These are phyloP conservation scores for Drosophila mulleri DNA, from an alignment of 2,888 invertebrate genomes.

Conservation along the genomic window DNA sequence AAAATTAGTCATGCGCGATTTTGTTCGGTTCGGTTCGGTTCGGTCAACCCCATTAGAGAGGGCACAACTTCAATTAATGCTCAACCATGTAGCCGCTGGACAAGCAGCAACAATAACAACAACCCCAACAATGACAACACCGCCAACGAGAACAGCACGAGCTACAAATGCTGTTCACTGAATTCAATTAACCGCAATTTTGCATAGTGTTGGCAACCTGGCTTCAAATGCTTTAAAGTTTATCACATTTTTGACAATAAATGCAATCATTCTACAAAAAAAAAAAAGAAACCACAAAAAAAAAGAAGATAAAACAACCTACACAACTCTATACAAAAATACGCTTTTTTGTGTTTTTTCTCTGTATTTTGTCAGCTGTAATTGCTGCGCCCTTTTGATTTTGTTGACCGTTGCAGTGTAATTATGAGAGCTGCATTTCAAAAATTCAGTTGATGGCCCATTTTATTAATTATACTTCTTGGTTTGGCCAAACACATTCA, in stretches of 20 bases:
- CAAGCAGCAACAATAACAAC: slow-evolving; percentile 28
- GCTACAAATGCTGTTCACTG: slow-evolving; percentile 68
- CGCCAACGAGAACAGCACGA: slow-evolving; percentile 21
- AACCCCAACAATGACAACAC: slow-evolving; percentile 29
- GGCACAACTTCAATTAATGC: slow-evolving; percentile 76
- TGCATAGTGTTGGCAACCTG: slow-evolving; percentile 51
- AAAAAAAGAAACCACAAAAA: not conserved
- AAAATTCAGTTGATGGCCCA: not conserved
- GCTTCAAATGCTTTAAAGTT: slow-evolving; percentile 45
- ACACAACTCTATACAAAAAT: slow-evolving; percentile 21
- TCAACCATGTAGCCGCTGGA: slow-evolving; percentile 41
- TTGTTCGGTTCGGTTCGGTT: slow-evolving; percentile 35
- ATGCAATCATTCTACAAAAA: slow-evolving; percentile 60
- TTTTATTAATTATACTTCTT: not conserved
- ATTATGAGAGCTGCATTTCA: slow-evolving; percentile 31
- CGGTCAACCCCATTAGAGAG: slow-evolving; percentile 67
- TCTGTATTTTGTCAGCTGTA: slow-evolving; percentile 69
- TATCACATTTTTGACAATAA: slow-evolving; percentile 56
- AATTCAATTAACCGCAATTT: slow-evolving; percentile 81
- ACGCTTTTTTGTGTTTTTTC: slow-evolving; percentile 4
- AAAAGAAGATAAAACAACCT: slow-evolving; percentile 10
- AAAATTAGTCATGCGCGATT: slow-evolving; percentile 76
- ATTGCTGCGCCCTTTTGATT: slow-evolving; percentile 61
- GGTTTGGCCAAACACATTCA: not conserved
- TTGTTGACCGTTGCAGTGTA: slow-evolving; percentile 45